Conservation (phyloP, 2,797 vertebrate species). For the Emydoidea blandingii region DNA sequence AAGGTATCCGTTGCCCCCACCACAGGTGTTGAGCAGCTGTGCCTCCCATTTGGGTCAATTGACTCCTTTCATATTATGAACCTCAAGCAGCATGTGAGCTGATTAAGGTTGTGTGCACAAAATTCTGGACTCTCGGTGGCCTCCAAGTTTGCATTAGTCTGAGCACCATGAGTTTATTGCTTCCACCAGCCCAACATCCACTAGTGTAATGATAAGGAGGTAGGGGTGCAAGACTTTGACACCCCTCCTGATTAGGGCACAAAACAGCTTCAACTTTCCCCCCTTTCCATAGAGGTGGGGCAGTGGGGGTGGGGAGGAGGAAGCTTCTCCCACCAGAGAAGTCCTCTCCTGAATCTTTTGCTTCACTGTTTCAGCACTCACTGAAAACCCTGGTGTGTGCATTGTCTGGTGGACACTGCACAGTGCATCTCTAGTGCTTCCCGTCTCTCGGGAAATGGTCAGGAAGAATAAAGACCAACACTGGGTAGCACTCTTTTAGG, state of each 20-base stretch:
- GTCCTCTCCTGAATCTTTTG: not conserved
- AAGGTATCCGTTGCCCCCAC: not conserved
- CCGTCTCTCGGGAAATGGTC: not conserved
- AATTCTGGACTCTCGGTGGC: not conserved
- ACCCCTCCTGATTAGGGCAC: not conserved
- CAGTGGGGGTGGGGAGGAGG: no score
- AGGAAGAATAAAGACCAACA: accelerated
- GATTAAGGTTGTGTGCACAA: not conserved
- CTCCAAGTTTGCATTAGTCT: not conserved
- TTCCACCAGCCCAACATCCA: no score
- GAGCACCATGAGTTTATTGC: not conserved
- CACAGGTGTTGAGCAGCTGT: not conserved
- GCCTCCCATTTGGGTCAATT: no score
- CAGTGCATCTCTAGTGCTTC: not conserved
- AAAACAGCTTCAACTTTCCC: not conserved
- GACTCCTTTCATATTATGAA: not conserved
- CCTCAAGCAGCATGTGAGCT: not conserved
- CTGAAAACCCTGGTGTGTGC: not conserved
- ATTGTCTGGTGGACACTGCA: not conserved
- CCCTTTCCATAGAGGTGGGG: not conserved
- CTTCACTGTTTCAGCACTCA: not conserved
- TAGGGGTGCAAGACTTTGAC: not conserved
- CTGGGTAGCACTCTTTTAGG: not conserved
- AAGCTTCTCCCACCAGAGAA: not conserved
- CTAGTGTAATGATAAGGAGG: not conserved